Conservation (phyloP, 2,888 invertebrate species). For the Capitulum mitella region DNA sequence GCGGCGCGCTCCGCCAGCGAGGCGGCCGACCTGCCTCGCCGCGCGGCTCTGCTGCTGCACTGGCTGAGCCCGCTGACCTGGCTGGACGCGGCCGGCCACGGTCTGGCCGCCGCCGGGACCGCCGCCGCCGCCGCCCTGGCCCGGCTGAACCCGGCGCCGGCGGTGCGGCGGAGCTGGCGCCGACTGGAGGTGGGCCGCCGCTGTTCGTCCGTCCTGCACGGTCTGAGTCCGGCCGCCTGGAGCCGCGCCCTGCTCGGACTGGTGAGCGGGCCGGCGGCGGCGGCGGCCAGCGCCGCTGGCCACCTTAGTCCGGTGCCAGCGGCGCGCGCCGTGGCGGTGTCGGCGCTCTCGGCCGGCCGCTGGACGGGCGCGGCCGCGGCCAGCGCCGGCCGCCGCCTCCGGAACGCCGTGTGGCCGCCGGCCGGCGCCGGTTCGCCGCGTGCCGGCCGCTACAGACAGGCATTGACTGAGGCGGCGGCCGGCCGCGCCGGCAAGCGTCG, state of each 20-base stretch:
- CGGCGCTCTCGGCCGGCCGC: not conserved
- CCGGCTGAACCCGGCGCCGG: not conserved
- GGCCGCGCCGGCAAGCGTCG: not conserved
- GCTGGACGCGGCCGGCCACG: not conserved
- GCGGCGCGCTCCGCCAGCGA: not conserved
- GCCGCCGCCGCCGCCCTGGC: not conserved
- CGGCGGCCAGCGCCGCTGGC: too few relatives aligned
- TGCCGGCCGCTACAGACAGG: too few relatives aligned
- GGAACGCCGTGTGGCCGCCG: not conserved
- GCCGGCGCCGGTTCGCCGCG: not conserved
- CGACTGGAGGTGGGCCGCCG: too few relatives aligned
- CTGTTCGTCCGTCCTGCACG: too few relatives aligned
- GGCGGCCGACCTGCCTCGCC: not conserved
- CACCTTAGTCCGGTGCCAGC: not conserved
- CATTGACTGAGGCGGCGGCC: not conserved
- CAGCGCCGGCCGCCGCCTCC: not conserved
- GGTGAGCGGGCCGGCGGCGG: too few relatives aligned
- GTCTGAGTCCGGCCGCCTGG: too few relatives aligned
- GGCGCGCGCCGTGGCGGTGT: too few relatives aligned
- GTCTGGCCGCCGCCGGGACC: not conserved
- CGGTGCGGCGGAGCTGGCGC: not conserved
- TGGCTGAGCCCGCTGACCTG: not conserved
- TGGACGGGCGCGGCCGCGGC: not conserved
- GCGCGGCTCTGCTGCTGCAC: not conserved
- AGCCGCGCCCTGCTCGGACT: too few relatives aligned